A percentile compares a stretch with the other conserved stretches of the same genome.
Evolutionary conservation across 2,888 invertebrate species (phyloP).

Genomic region (Schrankia costaestrigalis): DNA sequence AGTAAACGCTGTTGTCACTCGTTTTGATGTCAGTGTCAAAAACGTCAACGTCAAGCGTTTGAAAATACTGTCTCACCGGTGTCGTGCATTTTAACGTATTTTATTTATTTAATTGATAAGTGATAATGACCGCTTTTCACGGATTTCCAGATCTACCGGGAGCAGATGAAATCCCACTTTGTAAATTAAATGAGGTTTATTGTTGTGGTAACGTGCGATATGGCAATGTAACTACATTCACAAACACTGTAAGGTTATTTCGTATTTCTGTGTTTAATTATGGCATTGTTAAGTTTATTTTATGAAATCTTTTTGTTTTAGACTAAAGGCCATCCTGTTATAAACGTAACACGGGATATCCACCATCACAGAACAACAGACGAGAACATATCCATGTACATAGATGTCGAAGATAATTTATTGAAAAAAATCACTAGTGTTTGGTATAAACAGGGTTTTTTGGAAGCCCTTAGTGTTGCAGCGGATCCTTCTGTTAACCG

Average conservation of each 20-base stretch:
- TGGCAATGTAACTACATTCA: conserved; percentile 79
- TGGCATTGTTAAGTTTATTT: neutral
- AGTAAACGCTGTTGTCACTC: too few relatives aligned
- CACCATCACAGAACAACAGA: conserved; percentile 77
- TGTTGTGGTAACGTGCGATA: conserved; percentile 80
- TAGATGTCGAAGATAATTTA: conserved; percentile 84
- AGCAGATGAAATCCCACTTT: conserved; percentile 78
- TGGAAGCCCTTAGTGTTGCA: conserved; percentile 84
- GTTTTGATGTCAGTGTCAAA: too few relatives aligned
- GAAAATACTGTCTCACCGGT: too few relatives aligned
- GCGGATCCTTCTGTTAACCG: conserved; percentile 74
- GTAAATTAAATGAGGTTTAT: conserved; percentile 83
- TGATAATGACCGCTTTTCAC: conserved; percentile 73
- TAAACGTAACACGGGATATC: conserved; percentile 85
- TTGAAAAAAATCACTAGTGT: conserved; percentile 87
- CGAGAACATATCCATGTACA: conserved; percentile 79
- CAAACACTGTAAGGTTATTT: conserved; percentile 81
- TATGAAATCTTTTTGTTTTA: conserved; percentile 56
- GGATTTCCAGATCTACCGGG: conserved; percentile 76
- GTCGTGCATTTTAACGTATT: too few relatives aligned
- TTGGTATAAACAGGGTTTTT: conserved; percentile 88
- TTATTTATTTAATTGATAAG: neutral
- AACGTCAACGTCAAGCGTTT: too few relatives aligned
- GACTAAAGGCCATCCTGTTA: conserved; percentile 84
- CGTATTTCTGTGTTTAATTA: neutral